phyloP scores from a whole-genome alignment of 2,888 invertebrate species.

The Pheosia tremula region DNA sequence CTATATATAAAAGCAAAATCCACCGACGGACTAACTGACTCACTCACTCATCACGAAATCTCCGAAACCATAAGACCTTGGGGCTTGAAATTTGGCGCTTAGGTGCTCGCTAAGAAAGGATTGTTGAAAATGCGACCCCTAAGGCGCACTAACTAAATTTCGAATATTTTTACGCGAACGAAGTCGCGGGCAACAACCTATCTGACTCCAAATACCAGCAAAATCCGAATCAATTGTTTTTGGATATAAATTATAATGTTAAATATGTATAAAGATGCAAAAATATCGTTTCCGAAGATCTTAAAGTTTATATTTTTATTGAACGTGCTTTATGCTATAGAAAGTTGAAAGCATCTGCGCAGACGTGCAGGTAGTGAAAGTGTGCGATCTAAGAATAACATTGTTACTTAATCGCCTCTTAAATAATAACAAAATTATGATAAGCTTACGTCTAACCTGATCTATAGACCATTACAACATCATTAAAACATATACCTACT shows the following conservation, averaged over 20 bases:
- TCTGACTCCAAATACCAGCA: no score
- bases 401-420: background rate
- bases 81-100: no score
- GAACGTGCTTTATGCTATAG: conserved; percentile 1
- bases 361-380: conserved; percentile 10
- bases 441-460: background rate
- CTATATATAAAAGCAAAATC: no score
- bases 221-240: background rate
- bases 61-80: no score
- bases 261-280: background rate
- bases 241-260: background rate
- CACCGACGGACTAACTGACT: no score
- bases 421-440: conserved; percentile 2
- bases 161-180: no score
- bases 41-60: no score
- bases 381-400: background rate
- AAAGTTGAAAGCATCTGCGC: background rate
- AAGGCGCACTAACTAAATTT: no score
- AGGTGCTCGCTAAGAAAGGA: no score
- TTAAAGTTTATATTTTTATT: background rate
- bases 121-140: no score
- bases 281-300: background rate
- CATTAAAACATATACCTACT: no score
- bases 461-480: background rate
- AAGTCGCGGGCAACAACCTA: no score